Base-by-base conservation (phyloP, 2,888 invertebrate species). In the Pammene aurita region DNA sequence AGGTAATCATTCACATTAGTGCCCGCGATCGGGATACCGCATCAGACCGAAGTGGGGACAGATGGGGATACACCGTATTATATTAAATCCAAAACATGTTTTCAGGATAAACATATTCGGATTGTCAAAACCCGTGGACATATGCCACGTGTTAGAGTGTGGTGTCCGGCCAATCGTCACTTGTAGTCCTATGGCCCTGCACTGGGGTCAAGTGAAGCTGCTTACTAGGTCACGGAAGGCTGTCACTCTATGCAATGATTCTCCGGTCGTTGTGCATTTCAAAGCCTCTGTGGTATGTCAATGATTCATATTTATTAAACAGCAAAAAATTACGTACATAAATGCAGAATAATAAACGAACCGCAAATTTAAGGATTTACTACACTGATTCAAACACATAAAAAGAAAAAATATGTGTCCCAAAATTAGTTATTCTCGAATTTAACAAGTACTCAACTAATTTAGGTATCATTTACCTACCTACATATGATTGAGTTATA, bases 151-250 rank as follows among this genome's bases (percentile, higher is more conserved):
- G 54, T 80, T 80, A 7, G 94, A 93, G 38, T 92, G 85, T 57
- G 95, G 94, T 35, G 94, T 95, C 76, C 95, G 96, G 1, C 96
- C 96, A 0, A 94, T 95, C 11, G 93, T 96, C 4, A 94, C 94
- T 7, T 92, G 94, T 46, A 82, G 87, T 18, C 95, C 95, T 0
- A 85, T 90, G 60, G 85, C 90, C n/a, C 77, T 96, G 13, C 92
- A 95, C 81, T 96, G 95, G 92, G 95, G 94, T 0, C 91, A 94
- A 72, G 91, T 95, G 0, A 91, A 93, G 60, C 88, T 96, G 35
- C 85, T 96, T 26, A 86, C 85, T 13, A 89, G 85, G 69, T 85
- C 86, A 42, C 86, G 90, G 2, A 93, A 93, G 84, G 78, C 77
- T 0, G 80, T 96, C 0, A 89, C 87, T 0, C 80, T 96, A 0